phyloP scores from a whole-genome alignment of 2,113 vertebrate species.

The Lepus europaeus region DNA sequence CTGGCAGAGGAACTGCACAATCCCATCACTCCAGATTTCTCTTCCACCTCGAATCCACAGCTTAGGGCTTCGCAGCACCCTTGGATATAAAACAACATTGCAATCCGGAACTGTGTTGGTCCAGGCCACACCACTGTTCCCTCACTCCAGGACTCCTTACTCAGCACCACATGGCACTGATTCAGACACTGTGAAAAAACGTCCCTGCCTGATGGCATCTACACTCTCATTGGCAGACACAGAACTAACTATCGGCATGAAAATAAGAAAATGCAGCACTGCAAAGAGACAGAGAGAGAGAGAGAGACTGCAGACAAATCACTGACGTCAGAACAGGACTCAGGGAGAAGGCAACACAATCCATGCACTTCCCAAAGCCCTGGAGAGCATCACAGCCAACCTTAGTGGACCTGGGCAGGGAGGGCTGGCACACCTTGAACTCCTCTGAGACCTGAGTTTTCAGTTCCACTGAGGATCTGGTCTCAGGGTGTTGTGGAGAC shows the following conservation, averaged over 20 bases:
- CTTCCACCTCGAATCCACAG: neutral
- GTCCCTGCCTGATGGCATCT: no score
- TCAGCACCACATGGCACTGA: accelerated
- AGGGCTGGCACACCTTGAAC: accelerated
- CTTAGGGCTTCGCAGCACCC: neutral
- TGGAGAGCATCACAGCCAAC: neutral
- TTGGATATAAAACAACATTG: neutral
- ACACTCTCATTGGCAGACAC: neutral
- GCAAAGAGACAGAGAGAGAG: accelerated
- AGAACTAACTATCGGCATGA: neutral
- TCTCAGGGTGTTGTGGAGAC: neutral
- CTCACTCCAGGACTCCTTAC: neutral
- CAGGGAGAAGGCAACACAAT: neutral
- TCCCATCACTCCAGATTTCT: neutral
- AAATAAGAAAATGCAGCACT: neutral
- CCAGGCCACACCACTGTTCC: no score
- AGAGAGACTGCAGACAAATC: neutral
- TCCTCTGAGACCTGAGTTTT: neutral
- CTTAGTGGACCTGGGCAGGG: neutral
- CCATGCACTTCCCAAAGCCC: neutral
- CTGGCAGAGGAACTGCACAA: neutral
- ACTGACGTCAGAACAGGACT: neutral
- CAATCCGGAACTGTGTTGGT: neutral
- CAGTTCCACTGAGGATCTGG: neutral
- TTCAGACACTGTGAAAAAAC: neutral